Evolutionary conservation across 92 coral and sea anemone genomes (phyloP).

Genomic region (Phymanthus crucifer): DNA sequence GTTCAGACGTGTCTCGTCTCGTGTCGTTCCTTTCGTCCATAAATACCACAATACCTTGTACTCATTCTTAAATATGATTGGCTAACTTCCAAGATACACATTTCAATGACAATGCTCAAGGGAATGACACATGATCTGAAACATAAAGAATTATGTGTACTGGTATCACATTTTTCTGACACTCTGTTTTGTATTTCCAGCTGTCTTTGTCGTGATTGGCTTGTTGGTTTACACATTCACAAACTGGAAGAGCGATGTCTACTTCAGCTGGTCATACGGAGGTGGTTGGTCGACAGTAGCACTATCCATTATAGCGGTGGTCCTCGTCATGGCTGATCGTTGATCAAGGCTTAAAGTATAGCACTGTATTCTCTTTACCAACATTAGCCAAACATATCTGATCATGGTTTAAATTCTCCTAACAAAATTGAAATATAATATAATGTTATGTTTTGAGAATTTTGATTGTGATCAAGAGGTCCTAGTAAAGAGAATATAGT

Average conservation of each 20-base stretch:
- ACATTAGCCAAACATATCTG: background rate
- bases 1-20: no score
- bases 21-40: no score
- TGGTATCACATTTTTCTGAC: background rate
- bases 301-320: slow-evolving; percentile 87
- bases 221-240: slow-evolving; percentile 87
- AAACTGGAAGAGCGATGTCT: slow-evolving; percentile 86
- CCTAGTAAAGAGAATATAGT: background rate
- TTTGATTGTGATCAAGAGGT: background rate
- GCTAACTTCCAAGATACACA: no score
- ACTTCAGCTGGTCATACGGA: slow-evolving; percentile 97
- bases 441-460: background rate
- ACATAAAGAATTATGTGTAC: background rate
- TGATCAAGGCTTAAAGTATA: slow-evolving; percentile 38
- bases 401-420: background rate
- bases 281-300: slow-evolving; percentile 99
- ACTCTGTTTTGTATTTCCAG: slow-evolving; percentile 33
- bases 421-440: background rate
- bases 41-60: no score
- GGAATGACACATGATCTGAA: background rate
- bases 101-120: no score
- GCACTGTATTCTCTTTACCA: background rate
- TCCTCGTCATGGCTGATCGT: slow-evolving; percentile 95
- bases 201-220: slow-evolving; percentile 78
- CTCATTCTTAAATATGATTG: no score